phyloP scores from a whole-genome alignment of 2,888 invertebrate species.

The Cosmia trapezina region DNA sequence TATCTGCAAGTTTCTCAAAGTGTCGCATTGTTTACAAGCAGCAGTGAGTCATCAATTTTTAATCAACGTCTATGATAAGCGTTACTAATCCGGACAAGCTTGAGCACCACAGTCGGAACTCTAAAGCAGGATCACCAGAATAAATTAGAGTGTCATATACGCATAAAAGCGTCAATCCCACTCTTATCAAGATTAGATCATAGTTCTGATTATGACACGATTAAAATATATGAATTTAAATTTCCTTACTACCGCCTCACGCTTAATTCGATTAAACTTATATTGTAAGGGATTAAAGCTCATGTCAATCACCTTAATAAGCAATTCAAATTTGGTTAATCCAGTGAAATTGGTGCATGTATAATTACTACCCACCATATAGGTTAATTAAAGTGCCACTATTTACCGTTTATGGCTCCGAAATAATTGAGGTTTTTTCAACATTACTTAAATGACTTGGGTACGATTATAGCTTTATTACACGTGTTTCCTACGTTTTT shows the following conservation, averaged over 20 bases:
- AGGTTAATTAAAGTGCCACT: slow-evolving; percentile 68
- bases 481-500: slow-evolving; percentile 44
- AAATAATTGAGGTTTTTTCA: slow-evolving; percentile 60
- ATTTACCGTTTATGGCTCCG: slow-evolving; percentile 63
- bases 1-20: slow-evolving; percentile 29
- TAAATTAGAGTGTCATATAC: slow-evolving; percentile 75
- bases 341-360: slow-evolving; percentile 79
- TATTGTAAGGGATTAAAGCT: slow-evolving; percentile 78
- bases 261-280: slow-evolving; percentile 80
- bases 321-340: slow-evolving; percentile 88
- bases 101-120: slow-evolving; percentile 35
- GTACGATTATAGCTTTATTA: slow-evolving; percentile 66
- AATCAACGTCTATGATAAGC: slow-evolving; percentile 31
- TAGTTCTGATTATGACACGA: slow-evolving; percentile 71
- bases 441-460: slow-evolving; percentile 53
- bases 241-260: slow-evolving; percentile 59
- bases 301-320: slow-evolving; percentile 88
- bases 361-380: slow-evolving; percentile 74
- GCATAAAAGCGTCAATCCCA: slow-evolving; percentile 74
- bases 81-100: slow-evolving; percentile 39
- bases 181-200: slow-evolving; percentile 77
- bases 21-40: slow-evolving; percentile 23
- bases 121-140: slow-evolving; percentile 62
- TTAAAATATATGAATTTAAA: slow-evolving; percentile 69
- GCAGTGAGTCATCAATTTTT: slow-evolving; percentile 20